These are phyloP conservation scores for Syngnathus scovelli DNA, from an alignment of 2,113 vertebrate genomes.

Conservation along the genomic window DNA sequence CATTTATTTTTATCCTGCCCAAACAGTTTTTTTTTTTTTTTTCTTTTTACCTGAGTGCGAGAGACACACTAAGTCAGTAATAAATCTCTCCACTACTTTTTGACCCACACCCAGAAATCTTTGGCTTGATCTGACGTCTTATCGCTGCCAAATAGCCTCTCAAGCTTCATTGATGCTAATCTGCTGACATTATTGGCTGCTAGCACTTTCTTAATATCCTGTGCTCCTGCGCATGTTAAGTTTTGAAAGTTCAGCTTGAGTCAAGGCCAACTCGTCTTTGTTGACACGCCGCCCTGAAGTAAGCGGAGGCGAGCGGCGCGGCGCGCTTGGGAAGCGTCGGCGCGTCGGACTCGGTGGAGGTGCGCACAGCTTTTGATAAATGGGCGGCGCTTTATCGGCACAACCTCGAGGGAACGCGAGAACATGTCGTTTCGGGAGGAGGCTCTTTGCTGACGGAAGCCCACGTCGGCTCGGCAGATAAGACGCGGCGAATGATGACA, in stretches of 20 bases:
- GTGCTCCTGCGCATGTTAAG: not conserved
- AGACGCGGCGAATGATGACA: conserved; percentile 6
- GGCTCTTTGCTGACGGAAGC: conserved; percentile 47
- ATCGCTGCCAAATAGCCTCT: not conserved
- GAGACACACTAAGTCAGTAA: not conserved
- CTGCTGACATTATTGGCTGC: not conserved
- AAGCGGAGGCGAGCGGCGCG: not conserved
- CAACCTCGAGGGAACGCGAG: conserved; percentile 45
- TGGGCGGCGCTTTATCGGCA: conserved; percentile 38
- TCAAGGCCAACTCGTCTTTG: not conserved
- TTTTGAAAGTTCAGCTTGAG: not conserved
- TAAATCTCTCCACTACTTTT: not conserved
- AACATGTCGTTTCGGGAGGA: conserved; percentile 50
- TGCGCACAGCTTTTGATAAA: conserved; percentile 36
- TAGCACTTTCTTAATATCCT: not conserved
- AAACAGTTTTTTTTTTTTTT: not conserved
- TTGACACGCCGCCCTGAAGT: not conserved
- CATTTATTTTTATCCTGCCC: not conserved
- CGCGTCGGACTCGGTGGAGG: not conserved
- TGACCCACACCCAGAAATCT: not conserved
- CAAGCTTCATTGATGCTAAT: not conserved
- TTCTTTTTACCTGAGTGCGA: not conserved
- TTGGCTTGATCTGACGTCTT: not conserved
- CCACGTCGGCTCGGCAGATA: conserved; percentile 39
- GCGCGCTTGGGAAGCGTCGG: not conserved